A percentile compares a stretch with the other conserved stretches of the same genome.
Evolutionary conservation across 2,797 vertebrate species (phyloP).

Genomic region (Gorsachius magnificus): DNA sequence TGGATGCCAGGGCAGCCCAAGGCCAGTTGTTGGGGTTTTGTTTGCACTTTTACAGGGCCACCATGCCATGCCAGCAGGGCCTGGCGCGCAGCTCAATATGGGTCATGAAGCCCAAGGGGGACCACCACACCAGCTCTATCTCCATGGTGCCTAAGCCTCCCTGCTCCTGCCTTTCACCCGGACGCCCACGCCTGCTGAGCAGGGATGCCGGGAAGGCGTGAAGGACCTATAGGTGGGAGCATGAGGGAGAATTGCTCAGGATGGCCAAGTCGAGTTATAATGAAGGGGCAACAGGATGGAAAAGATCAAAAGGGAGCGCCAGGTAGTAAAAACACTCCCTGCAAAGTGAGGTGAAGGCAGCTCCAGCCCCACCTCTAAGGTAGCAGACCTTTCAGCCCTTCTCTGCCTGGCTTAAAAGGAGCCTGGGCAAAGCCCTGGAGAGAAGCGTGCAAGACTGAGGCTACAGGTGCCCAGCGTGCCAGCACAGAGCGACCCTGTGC

Average conservation of each 20-base stretch:
- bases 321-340: neutral
- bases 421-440: neutral
- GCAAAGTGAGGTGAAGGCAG: neutral
- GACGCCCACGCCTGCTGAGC: neutral
- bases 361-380: neutral
- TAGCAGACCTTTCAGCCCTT: neutral
- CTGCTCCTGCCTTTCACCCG: neutral
- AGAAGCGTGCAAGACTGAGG: fast-evolving
- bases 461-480: neutral
- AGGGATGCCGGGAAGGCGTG: too few species aligned
- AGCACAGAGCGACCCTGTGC: neutral
- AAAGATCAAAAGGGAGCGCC: neutral
- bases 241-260: neutral
- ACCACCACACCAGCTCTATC: fast-evolving
- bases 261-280: neutral
- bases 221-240: neutral
- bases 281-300: neutral
- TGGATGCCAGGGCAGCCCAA: neutral
- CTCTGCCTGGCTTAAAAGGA: neutral
- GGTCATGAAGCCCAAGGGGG: neutral
- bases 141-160: neutral
- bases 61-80: neutral
- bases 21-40: neutral
- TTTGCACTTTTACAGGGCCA: neutral
- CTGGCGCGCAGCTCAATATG: fast-evolving